Evolutionary conservation across 2,888 invertebrate genomes (phyloP).

Genomic region (Xestia ashworthii): DNA sequence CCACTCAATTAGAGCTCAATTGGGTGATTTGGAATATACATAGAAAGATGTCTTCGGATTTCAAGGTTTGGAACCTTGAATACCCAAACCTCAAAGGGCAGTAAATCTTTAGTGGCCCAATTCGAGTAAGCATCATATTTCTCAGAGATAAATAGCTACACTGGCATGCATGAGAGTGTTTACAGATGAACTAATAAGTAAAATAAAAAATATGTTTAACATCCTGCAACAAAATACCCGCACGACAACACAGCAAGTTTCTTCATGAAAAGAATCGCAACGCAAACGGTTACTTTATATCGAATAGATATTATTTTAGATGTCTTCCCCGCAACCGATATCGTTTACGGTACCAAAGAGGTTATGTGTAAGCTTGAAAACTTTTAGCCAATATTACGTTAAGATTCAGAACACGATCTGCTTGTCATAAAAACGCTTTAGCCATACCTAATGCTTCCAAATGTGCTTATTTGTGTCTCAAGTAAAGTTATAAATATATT

Average conservation of each 20-base stretch:
- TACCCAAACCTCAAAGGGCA: not conserved
- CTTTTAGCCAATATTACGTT: slow-evolving; percentile 73
- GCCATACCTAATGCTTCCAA: slow-evolving; percentile 74
- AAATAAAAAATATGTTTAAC: not conserved
- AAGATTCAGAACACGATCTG: slow-evolving; percentile 78
- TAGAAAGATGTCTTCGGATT: not conserved
- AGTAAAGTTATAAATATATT: slow-evolving; percentile 69
- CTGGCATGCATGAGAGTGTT: not conserved
- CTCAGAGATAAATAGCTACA: not conserved
- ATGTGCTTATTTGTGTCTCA: slow-evolving; percentile 75
- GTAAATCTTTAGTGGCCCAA: not conserved
- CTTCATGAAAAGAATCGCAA: slow-evolving; percentile 26
- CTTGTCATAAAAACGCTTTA: slow-evolving; percentile 78
- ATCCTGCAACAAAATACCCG: not conserved
- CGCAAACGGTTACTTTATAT: slow-evolving; percentile 50
- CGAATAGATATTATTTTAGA: slow-evolving; percentile 72
- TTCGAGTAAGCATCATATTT: not conserved
- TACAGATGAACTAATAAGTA: not conserved
- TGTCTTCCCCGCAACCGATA: slow-evolving; percentile 68
- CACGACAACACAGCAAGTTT: slow-evolving; percentile 7
- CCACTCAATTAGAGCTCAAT: not conserved
- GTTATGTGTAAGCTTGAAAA: slow-evolving; percentile 74
- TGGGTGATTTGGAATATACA: not conserved
- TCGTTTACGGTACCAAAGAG: slow-evolving; percentile 68
- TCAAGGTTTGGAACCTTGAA: not conserved